A percentile compares a stretch with the other conserved stretches of the same genome.
Evolutionary conservation across 2,797 vertebrate species (phyloP).

Genomic region (Malurus splendens): DNA sequence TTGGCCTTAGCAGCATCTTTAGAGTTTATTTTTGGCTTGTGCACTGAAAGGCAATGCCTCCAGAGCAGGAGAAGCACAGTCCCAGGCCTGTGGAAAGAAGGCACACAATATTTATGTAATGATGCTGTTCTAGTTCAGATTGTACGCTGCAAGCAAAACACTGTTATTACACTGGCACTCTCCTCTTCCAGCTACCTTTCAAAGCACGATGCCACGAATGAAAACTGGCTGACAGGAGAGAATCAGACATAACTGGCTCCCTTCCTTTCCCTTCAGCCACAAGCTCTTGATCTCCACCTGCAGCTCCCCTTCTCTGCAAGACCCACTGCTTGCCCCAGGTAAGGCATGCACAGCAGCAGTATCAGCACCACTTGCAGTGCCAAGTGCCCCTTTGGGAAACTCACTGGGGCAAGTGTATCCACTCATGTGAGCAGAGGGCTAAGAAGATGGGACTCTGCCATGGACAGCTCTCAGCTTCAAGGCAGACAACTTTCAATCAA

Average conservation of each 20-base stretch:
- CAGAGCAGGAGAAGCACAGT: neutral
- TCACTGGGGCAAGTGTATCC: neutral
- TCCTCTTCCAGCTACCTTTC: neutral
- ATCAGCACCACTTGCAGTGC: neutral
- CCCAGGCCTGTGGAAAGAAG: neutral
- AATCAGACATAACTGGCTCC: neutral
- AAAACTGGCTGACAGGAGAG: neutral
- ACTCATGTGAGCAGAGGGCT: neutral
- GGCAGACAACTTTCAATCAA: neutral
- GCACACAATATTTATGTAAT: neutral
- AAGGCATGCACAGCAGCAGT: neutral
- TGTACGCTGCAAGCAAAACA: neutral
- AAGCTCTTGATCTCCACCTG: neutral
- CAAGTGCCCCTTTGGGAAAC: neutral
- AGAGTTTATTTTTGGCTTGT: neutral
- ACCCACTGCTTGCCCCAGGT: accelerated
- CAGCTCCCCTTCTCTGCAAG: accelerated
- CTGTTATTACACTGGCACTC: neutral
- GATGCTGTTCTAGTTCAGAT: neutral
- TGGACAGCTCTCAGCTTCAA: neutral
- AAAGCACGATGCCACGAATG: neutral
- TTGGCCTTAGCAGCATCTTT: neutral
- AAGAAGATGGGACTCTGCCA: neutral
- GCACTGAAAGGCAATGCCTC: neutral
- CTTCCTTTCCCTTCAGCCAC: neutral